A percentile compares a stretch with the other conserved stretches of the same genome.
These are phyloP conservation scores for Sternotherus odoratus DNA, from an alignment of 2,797 vertebrate genomes.

Conservation along the genomic window DNA sequence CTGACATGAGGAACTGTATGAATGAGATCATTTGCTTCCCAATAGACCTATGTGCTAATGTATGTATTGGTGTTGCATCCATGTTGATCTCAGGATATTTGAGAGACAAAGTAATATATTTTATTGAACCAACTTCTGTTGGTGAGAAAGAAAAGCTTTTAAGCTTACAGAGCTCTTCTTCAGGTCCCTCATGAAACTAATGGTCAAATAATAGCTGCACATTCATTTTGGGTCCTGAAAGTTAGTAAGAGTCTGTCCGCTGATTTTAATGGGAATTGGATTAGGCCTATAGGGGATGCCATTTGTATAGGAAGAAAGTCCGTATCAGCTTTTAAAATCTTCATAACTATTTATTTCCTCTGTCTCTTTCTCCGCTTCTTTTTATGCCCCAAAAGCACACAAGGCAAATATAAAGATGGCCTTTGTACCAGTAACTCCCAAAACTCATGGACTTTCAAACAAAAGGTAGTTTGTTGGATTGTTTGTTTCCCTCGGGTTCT, in stretches of 20 bases:
- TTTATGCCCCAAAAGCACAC: neutral
- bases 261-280: conserved; percentile 24
- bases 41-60: neutral
- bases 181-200: neutral
- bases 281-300: neutral
- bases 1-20: neutral
- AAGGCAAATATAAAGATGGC: neutral
- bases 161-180: neutral
- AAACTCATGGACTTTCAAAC: neutral
- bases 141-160: neutral
- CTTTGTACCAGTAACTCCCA: neutral
- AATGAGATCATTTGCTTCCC: neutral
- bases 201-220: neutral
- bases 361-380: neutral
- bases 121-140: neutral
- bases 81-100: neutral
- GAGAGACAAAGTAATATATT: neutral
- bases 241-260: neutral
- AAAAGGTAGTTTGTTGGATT: neutral
- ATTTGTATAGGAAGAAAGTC: neutral
- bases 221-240: conserved; percentile 6
- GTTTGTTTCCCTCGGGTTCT: neutral
- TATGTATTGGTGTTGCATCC: neutral
- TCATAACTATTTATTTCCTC: neutral
- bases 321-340: neutral